phyloP scores from a whole-genome alignment of 1,140 invertebrate species.

The Sarcophaga bullata region DNA sequence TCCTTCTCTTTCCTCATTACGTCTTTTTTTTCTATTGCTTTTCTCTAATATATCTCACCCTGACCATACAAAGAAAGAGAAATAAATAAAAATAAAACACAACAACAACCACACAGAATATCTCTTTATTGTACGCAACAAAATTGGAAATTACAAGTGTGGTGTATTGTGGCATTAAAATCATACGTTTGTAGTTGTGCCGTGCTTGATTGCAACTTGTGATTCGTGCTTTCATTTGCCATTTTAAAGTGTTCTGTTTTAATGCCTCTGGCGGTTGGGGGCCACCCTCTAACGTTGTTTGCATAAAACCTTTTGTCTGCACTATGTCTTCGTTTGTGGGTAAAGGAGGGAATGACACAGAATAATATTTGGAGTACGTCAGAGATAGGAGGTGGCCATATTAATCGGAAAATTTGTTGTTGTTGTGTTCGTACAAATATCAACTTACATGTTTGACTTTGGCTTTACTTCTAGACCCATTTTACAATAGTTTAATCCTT shows the following conservation, averaged over 20 bases:
- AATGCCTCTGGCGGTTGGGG: background rate
- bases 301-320: conserved; percentile 17
- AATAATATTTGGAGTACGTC: too few relatives aligned
- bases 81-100: too few relatives aligned
- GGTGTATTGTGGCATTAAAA: background rate
- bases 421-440: too few relatives aligned
- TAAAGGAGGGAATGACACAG: too few relatives aligned
- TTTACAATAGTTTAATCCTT: background rate
- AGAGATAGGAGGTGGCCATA: too few relatives aligned
- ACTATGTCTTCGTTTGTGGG: background rate
- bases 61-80: background rate
- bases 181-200: background rate
- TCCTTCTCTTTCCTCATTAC: too few relatives aligned
- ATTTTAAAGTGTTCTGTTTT: background rate
- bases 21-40: too few relatives aligned
- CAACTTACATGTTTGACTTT: background rate
- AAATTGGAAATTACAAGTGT: too few relatives aligned
- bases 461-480: background rate
- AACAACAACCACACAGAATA: background rate
- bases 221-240: too few relatives aligned
- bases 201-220: too few relatives aligned
- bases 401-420: too few relatives aligned
- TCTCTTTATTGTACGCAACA: background rate
- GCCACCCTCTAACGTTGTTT: background rate
- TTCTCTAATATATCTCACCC: background rate